phyloP scores from a whole-genome alignment of 2,797 vertebrate species.

The Kryptolebias ocellatus region DNA sequence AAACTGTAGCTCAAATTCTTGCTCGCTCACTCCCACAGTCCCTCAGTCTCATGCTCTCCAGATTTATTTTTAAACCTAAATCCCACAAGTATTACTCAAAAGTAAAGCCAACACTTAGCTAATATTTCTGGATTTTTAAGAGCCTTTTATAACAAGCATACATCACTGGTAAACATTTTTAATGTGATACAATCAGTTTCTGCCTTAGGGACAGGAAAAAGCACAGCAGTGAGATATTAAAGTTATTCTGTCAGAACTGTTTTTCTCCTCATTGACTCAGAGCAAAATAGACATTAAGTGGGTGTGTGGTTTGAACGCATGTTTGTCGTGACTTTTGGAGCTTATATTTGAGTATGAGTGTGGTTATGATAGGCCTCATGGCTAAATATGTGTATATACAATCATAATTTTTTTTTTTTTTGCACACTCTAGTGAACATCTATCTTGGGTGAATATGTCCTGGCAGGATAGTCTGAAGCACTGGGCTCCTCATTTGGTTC shows the following conservation, averaged over 20 bases:
- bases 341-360: constrained; percentile 21
- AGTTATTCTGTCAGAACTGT: constrained; percentile 18
- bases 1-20: constrained; percentile 59
- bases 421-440: constrained; percentile 31
- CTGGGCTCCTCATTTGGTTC: constrained; percentile 66
- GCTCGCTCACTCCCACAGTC: constrained; percentile 18
- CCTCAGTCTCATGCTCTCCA: constrained; percentile 23
- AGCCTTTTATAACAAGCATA: constrained; percentile 19
- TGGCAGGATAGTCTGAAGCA: constrained; percentile 47
- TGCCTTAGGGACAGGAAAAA: constrained; percentile 16
- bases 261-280: constrained; percentile 27
- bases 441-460: constrained; percentile 25
- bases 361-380: constrained; percentile 15
- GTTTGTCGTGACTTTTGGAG: neutral
- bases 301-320: constrained; percentile 3
- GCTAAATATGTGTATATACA: constrained; percentile 15
- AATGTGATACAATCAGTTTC: constrained; percentile 15
- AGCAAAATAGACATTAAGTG: constrained; percentile 4
- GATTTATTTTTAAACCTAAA: constrained; percentile 61
- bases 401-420: constrained; percentile 28
- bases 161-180: constrained; percentile 33
- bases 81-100: constrained; percentile 53
- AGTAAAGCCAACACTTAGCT: constrained; percentile 45
- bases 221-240: constrained; percentile 3
- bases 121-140: constrained; percentile 50